A percentile compares a stretch with the other conserved stretches of the same genome.
phyloP scores from a whole-genome alignment of 2,888 invertebrate genomes.

The Neoascia interrupta region DNA sequence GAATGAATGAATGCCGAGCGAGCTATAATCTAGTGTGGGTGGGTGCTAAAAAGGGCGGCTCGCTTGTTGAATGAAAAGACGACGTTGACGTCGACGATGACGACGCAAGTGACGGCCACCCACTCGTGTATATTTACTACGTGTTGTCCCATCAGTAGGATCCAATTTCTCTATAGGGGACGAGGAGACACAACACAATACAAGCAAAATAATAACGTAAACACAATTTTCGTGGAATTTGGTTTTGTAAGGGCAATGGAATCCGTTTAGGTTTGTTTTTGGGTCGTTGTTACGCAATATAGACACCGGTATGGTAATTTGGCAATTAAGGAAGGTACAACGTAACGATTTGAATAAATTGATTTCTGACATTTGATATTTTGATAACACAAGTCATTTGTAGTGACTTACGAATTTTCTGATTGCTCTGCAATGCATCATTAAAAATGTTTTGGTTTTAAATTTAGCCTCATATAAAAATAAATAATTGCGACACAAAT shows the following conservation, averaged over 20 bases:
- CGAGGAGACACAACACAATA: constrained; percentile 7
- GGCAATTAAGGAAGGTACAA: too few species aligned
- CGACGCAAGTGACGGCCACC: constrained; percentile 41
- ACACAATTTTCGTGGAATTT: constrained; percentile 31
- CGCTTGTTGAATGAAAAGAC: constrained; percentile 62
- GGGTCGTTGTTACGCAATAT: too few species aligned
- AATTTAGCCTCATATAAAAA: too few species aligned
- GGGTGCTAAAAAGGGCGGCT: constrained; percentile 17
- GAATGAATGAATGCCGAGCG: constrained; percentile 55
- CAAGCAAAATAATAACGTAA: constrained; percentile 28
- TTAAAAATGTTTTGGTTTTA: too few species aligned
- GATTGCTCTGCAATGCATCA: too few species aligned
- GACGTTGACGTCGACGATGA: constrained; percentile 15
- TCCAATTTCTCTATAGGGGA: constrained; percentile 41
- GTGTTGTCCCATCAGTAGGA: constrained; percentile 41
- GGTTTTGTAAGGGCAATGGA: constrained; percentile 30
- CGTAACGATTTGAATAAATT: too few species aligned
- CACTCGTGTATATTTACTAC: constrained; percentile 46
- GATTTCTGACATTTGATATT: too few species aligned
- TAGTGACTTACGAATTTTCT: too few species aligned
- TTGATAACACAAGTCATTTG: too few species aligned
- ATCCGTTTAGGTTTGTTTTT: constrained; percentile 36
- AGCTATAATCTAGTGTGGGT: constrained; percentile 30
- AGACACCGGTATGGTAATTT: too few species aligned
- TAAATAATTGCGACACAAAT: too few species aligned